Percentiles rank a stretch among this genome's conserved stretches.
Conservation (phyloP, 2,113 vertebrate species). For the Danionella cerebrum region DNA sequence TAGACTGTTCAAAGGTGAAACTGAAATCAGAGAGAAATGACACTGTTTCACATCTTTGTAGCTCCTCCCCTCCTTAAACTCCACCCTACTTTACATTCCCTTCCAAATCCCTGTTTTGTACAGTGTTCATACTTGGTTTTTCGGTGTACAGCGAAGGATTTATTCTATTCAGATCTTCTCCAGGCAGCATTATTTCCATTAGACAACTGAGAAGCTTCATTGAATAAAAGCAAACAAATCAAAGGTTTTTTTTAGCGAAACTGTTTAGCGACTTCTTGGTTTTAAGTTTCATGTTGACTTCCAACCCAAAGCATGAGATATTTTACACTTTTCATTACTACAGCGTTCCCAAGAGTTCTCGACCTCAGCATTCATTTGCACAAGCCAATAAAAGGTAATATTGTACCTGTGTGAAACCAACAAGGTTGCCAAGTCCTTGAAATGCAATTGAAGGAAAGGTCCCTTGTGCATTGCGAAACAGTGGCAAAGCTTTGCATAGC, state of each 20-base stretch:
- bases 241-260: conserved; percentile 17
- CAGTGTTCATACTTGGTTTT: too few relatives aligned
- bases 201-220: not conserved
- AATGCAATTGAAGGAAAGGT: conserved; percentile 50
- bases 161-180: too few relatives aligned
- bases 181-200: conserved; percentile 3
- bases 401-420: conserved; percentile 55
- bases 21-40: too few relatives aligned
- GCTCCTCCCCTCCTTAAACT: too few relatives aligned
- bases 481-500: conserved; percentile 59
- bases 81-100: too few relatives aligned
- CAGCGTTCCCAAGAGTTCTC: conserved; percentile 46
- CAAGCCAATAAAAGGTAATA: conserved; percentile 59
- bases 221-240: not conserved
- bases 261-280: not conserved
- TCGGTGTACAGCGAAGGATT: too few relatives aligned
- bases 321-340: conserved; percentile 44
- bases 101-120: too few relatives aligned
- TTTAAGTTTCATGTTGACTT: conserved; percentile 37
- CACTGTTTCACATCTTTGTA: too few relatives aligned
- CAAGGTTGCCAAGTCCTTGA: conserved; percentile 65
- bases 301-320: conserved; percentile 47
- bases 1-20: too few relatives aligned
- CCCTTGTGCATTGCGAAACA: conserved; percentile 55
- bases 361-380: conserved; percentile 53